These are phyloP conservation scores for Hydropsyche betteni DNA, from an alignment of 2,888 invertebrate genomes.

Conservation along the genomic window DNA sequence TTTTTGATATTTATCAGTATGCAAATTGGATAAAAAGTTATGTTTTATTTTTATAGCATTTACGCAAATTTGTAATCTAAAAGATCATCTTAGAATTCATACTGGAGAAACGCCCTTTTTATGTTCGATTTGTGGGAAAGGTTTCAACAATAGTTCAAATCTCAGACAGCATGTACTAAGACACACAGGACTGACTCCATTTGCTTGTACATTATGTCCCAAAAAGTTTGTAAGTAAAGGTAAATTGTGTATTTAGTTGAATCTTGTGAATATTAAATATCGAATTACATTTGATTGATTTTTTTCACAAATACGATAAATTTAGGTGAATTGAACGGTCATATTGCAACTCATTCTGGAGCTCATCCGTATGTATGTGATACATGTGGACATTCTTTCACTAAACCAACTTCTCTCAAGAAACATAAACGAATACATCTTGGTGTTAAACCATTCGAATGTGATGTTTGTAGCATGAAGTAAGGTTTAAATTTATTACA, in stretches of 20 bases:
- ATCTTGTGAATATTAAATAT: neutral
- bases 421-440: constrained; percentile 72
- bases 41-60: constrained; percentile 58
- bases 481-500: constrained; percentile 49
- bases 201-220: constrained; percentile 66
- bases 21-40: neutral
- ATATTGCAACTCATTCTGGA: constrained; percentile 68
- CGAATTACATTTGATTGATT: neutral
- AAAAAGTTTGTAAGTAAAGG: constrained; percentile 67
- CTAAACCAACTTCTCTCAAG: constrained; percentile 67
- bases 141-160: constrained; percentile 66
- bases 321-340: constrained; percentile 66
- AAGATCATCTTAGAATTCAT: constrained; percentile 66
- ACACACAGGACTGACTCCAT: constrained; percentile 66
- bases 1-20: neutral
- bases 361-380: constrained; percentile 72
- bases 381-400: constrained; percentile 70
- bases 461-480: constrained; percentile 64
- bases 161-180: constrained; percentile 67
- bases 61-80: constrained; percentile 64
- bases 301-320: constrained; percentile 49
- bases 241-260: constrained; percentile 49
- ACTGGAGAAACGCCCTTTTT: constrained; percentile 66
- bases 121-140: constrained; percentile 67
- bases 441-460: constrained; percentile 67